Percentiles rank a stretch among this genome's conserved stretches.
Conservation (phyloP, 2,113 vertebrate species). For the Eulacestoma nigropectus region DNA sequence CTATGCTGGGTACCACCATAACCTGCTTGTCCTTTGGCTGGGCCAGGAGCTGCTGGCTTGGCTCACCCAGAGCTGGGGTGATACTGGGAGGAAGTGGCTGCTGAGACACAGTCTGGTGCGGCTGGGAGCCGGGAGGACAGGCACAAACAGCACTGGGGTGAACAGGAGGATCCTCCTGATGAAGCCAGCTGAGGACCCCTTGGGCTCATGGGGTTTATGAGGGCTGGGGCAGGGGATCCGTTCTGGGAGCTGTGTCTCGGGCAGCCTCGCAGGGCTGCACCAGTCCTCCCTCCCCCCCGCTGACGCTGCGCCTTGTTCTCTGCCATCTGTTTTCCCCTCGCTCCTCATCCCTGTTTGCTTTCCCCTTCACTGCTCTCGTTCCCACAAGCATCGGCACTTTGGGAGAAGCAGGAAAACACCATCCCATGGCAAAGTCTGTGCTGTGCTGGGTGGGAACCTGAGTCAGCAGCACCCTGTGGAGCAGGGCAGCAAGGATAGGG, state of each 20-base stretch:
- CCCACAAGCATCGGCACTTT: slow-evolving; percentile 53
- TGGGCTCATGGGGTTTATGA: background rate
- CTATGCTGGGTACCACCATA: background rate
- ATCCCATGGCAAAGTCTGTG: background rate
- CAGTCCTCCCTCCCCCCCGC: background rate
- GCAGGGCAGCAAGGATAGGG: background rate
- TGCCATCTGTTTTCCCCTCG: background rate
- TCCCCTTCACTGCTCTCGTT: background rate
- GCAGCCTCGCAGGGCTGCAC: rapidly evolving
- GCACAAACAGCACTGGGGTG: background rate
- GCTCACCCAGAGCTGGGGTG: background rate
- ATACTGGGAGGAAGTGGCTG: background rate
- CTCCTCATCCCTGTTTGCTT: slow-evolving; percentile 34
- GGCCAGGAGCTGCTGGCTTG: background rate
- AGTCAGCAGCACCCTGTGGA: background rate
- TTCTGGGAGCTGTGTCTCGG: background rate
- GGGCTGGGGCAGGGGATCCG: background rate
- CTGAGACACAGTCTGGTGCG: background rate
- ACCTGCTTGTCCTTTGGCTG: background rate
- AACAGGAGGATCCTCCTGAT: background rate
- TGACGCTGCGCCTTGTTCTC: background rate
- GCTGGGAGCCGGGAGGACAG: background rate
- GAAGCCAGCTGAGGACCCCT: background rate
- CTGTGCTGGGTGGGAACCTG: background rate
- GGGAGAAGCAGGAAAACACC: slow-evolving; percentile 32